A percentile compares a stretch with the other conserved stretches of the same genome.
Conservation (phyloP, 2,888 invertebrate species). For the Timema cristinae region DNA sequence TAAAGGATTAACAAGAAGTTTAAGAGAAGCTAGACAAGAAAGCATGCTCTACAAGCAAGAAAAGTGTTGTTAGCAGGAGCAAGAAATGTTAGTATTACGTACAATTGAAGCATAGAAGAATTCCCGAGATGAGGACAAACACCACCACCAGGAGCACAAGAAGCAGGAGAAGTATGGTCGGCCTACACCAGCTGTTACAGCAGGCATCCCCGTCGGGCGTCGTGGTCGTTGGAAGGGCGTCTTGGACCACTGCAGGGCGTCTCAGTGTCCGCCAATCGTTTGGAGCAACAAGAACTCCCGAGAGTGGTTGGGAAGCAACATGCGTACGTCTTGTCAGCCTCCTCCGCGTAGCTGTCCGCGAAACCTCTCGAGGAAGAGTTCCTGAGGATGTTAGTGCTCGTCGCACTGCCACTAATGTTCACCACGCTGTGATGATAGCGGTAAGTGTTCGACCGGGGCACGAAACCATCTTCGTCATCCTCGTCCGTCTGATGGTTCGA, state of each 20-base stretch:
- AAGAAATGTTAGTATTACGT: slow-evolving; percentile 41
- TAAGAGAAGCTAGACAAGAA: no score
- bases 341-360: slow-evolving; percentile 37
- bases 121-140: slow-evolving; percentile 56
- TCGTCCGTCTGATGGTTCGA: slow-evolving; percentile 14
- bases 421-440: slow-evolving; percentile 29
- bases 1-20: no score
- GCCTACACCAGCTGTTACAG: slow-evolving; percentile 51
- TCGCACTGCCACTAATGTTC: slow-evolving; percentile 28
- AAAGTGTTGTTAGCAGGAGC: no score
- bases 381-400: slow-evolving; percentile 33
- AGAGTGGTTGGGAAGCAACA: slow-evolving; percentile 11
- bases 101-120: slow-evolving; percentile 59
- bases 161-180: slow-evolving; percentile 53
- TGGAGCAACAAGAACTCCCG: slow-evolving; percentile 19
- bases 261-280: not conserved
- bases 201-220: slow-evolving; percentile 36
- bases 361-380: slow-evolving; percentile 34
- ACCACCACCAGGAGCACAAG: slow-evolving; percentile 54
- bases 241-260: not conserved
- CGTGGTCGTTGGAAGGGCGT: slow-evolving; percentile 33
- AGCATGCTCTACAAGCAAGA: no score
- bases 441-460: slow-evolving; percentile 16
- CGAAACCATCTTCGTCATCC: slow-evolving; percentile 28
- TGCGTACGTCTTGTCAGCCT: slow-evolving; percentile 5